These are phyloP conservation scores for Erebia palarica DNA, from an alignment of 2,888 invertebrate genomes.

Conservation along the genomic window DNA sequence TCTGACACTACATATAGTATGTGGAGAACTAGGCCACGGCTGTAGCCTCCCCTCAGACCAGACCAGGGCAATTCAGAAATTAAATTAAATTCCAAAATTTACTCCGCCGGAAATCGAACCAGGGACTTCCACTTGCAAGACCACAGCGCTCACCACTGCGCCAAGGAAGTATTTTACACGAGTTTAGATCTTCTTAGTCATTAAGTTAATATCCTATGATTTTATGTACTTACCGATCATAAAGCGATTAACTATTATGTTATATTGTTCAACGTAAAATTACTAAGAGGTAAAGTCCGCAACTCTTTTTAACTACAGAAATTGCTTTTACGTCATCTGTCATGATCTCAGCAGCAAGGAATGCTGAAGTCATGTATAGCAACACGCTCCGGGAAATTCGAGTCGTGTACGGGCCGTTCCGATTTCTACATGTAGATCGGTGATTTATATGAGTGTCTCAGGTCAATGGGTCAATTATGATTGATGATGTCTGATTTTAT, in stretches of 20 bases:
- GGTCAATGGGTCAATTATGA: conserved; percentile 40
- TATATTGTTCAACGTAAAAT: conserved; percentile 3
- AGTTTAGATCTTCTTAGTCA: not conserved
- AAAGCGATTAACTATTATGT: not conserved
- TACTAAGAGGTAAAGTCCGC: conserved; percentile 10
- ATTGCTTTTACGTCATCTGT: conserved; percentile 23
- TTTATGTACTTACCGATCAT: not conserved
- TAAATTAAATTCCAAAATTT: too few relatives aligned
- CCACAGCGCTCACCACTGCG: too few relatives aligned
- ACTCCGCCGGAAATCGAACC: too few relatives aligned
- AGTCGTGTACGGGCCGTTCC: conserved; percentile 28
- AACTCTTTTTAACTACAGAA: conserved; percentile 15
- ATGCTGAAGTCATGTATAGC: conserved; percentile 26
- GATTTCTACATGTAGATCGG: conserved; percentile 36
- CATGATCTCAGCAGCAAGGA: conserved; percentile 18
- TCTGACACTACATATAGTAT: too few relatives aligned
- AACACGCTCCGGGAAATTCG: conserved; percentile 27
- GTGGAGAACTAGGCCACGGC: too few relatives aligned
- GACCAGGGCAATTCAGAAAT: too few relatives aligned
- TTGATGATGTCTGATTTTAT: conserved; percentile 40
- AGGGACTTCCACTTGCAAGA: too few relatives aligned
- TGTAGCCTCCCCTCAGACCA: too few relatives aligned
- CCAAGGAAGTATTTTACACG: not conserved
- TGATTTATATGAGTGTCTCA: conserved; percentile 36
- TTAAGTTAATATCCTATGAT: not conserved